Evolutionary conservation across 2,888 invertebrate genomes (phyloP).

Genomic region (Agrotis puta): DNA sequence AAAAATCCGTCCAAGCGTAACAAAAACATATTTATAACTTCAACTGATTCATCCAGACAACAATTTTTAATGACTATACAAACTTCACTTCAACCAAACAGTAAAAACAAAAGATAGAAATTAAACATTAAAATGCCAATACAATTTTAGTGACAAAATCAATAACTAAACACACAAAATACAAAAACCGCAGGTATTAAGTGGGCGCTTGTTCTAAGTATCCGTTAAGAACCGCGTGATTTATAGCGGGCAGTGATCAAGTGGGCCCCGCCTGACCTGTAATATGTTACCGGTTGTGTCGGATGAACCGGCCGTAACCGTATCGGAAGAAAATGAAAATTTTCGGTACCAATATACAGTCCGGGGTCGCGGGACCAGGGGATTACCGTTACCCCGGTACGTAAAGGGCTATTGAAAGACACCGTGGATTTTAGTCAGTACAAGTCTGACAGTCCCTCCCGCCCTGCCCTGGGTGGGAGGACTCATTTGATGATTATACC

Average conservation of each 20-base stretch:
- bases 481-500: too few relatives aligned
- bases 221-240: conserved; percentile 58
- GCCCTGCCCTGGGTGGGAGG: too few relatives aligned
- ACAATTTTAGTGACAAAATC: background rate
- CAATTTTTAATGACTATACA: too few relatives aligned
- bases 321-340: conserved; percentile 45
- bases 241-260: conserved; percentile 67
- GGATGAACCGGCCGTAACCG: conserved; percentile 39
- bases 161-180: conserved; percentile 13
- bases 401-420: too few relatives aligned
- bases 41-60: too few relatives aligned
- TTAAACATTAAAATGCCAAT: background rate
- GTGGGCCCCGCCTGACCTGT: conserved; percentile 61
- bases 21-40: too few relatives aligned
- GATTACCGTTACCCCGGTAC: too few relatives aligned
- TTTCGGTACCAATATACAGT: conserved; percentile 12
- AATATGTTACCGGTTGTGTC: conserved; percentile 61
- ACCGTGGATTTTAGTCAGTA: too few relatives aligned
- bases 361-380: too few relatives aligned
- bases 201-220: conserved; percentile 48
- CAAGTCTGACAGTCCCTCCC: too few relatives aligned
- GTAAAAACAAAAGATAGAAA: background rate
- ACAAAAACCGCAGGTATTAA: conserved; percentile 56
- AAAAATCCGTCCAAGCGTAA: background rate
- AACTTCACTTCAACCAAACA: too few relatives aligned